Base-by-base conservation (phyloP, 2,888 invertebrate species). In the Anarsia innoxiella region DNA sequence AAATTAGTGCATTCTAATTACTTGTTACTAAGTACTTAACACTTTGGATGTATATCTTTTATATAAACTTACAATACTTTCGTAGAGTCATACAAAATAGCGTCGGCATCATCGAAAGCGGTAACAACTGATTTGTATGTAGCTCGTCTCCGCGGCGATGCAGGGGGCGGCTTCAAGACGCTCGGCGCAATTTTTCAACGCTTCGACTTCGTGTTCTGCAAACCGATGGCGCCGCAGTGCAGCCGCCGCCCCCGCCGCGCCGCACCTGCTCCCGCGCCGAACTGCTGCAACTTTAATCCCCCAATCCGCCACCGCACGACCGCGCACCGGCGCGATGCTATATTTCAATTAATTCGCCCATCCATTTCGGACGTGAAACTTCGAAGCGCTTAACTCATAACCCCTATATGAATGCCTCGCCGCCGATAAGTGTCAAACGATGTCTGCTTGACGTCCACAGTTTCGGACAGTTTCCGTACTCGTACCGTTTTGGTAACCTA, bases 261-360 rank as follows among this genome's bases (percentile, higher is more conserved):
- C 62, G 53, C 75, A 71, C 70, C 74, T 74, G 75, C 68, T 71
- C 70, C 51, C 66, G 63, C 64, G 66, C 66, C 62, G 64, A 56
- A 55, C 67, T 68, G 65, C 68, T 80, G 72, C 72, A 82, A 80
- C 70, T 80, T 78, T 79, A 79, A 82, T 80, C 78, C 74, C 64
- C 67, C 72, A 67, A 74, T 75, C 66, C 67, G 68, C 65, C 71
- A 56, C 67, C 73, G 72, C 75, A 72, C 72, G 71, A 67, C 66
- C 69, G 73, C 74, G 60, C 70, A 71, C 62, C 59, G 70, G 62
- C 67, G 69, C 74, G 72, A 70, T 70, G 69, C 71, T 75, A 78
- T 83, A 80, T 82, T 80, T 82, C 82, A 79, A 82, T 82, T 82
- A 82, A 79, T 77, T 79, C 73, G 70, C 57, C 71, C 66, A 75